Evolutionary conservation across 2,888 invertebrate species (phyloP).

Genomic region (Nudaria mundana): DNA sequence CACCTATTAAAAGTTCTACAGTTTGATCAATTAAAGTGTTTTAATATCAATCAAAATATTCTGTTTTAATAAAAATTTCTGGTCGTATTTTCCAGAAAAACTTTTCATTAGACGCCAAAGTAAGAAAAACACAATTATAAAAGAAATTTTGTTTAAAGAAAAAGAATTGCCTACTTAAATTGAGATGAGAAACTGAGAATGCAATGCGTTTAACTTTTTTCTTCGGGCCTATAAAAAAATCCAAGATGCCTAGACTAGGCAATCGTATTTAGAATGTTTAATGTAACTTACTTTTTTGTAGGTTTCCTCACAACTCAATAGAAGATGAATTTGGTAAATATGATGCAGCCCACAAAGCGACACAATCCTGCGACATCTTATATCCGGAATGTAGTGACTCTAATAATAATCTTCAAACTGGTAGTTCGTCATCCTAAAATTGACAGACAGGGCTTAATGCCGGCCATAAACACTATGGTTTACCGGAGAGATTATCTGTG

Average conservation of each 20-base stretch:
- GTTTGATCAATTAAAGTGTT: not conserved
- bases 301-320: constrained; percentile 50
- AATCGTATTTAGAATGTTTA: not conserved
- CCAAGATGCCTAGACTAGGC: too few relatives aligned
- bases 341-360: constrained; percentile 50
- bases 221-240: too few relatives aligned
- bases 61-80: not conserved
- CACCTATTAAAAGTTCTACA: constrained; percentile 6
- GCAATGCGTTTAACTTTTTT: too few relatives aligned
- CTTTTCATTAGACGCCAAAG: too few relatives aligned
- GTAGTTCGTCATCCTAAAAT: constrained; percentile 21
- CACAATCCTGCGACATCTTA: constrained; percentile 49
- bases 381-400: constrained; percentile 57
- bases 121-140: too few relatives aligned
- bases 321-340: constrained; percentile 49
- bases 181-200: too few relatives aligned
- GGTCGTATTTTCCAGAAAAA: too few relatives aligned
- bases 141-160: too few relatives aligned
- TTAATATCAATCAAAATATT: constrained; percentile 1
- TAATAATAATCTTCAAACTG: constrained; percentile 16
- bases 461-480: too few relatives aligned
- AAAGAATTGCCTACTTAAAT: too few relatives aligned
- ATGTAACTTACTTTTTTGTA: constrained; percentile 28
- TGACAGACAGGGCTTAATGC: not conserved
- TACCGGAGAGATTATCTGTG: too few relatives aligned